Evolutionary conservation across 2,888 invertebrate genomes (phyloP), one percentile per base, ranked within the genome.

Genomic region (Luffia ferchaultella): DNA sequence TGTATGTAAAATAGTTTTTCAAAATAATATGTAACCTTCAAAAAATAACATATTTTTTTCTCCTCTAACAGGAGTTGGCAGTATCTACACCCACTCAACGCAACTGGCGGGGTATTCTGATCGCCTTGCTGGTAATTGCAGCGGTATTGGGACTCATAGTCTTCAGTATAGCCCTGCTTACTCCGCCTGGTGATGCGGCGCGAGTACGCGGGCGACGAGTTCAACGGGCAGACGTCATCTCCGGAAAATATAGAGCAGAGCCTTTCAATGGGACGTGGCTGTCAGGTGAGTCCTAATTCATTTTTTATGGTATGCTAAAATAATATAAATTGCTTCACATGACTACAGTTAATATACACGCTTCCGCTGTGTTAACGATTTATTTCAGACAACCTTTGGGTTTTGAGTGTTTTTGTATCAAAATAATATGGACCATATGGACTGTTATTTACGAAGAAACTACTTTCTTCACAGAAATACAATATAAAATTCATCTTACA

Each of bases 21-120:
- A n/a, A n/a, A n/a, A n/a, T n/a, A n/a, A n/a, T n/a, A n/a, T n/a
- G n/a, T n/a, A n/a, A n/a, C n/a, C n/a, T n/a, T n/a, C n/a, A n/a
- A n/a, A n/a, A 7, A 12, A 30, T 7, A 30, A 30, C 30, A 30
- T 30, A 30, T 30, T 12, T 46, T 16, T 17, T 49, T 19, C 44
- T 59, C 51, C 55, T 85, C 80, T 12, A 3, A 2, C 87, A 97
- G 96, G 96, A 97, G 75, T 75, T 97, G 73, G 96, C 95, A 61
- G 93, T 93, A 42, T 88, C 92, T 48, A 92, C 93, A 15, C 93
- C 95, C 2, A 93, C 90, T 56, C 90, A 96, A 71, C 87, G 96
- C 56, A 97, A 97, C 85, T 97, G 97, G 96, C 89, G 94, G 45
- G 97, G 97, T 16, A 96, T 97, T 63, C 90, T 93, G 61, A 97